These are phyloP conservation scores for Saiga tatarica DNA, from an alignment of 2,113 vertebrate genomes.

Conservation along the genomic window DNA sequence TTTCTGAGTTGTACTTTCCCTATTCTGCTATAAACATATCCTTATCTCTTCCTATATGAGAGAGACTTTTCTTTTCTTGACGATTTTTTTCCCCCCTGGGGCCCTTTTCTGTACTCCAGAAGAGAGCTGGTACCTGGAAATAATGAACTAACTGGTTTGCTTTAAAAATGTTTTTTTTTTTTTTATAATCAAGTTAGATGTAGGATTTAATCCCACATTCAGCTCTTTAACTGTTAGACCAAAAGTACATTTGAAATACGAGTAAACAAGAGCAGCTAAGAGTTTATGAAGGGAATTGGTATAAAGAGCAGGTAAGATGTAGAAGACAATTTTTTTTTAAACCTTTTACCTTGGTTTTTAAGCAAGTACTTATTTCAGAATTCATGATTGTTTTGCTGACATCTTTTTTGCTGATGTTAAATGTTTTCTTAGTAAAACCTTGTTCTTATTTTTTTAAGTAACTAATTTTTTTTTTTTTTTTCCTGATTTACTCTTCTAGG, in stretches of 20 bases:
- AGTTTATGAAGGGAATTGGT: not conserved
- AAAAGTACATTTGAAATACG: constrained; percentile 19
- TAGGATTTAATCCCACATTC: constrained; percentile 5
- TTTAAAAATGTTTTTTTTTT: constrained; percentile 36
- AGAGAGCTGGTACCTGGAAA: not conserved
- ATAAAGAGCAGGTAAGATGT: not conserved
- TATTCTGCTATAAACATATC: not conserved
- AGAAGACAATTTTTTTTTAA: not conserved
- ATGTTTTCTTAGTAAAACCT: not conserved
- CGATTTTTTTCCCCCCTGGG: fast-evolving
- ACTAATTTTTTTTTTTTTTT: not conserved
- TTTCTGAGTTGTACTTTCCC: constrained; percentile 20
- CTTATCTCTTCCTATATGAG: not conserved
- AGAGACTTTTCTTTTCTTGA: not conserved
- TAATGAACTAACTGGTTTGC: not conserved
- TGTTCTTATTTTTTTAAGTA: not conserved
- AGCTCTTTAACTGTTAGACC: not conserved
- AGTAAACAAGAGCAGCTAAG: not conserved
- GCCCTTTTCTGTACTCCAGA: not conserved
- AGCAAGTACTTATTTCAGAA: not conserved
- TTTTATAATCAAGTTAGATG: constrained; percentile 7
- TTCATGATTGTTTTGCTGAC: not conserved
- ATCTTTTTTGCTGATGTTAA: not conserved
- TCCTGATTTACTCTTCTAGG: constrained; percentile 80
- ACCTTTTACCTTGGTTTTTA: not conserved